Evolutionary conservation across 2,797 vertebrate species (phyloP), one percentile per base, ranked within the genome.

Genomic region (Siniperca obscura): DNA sequence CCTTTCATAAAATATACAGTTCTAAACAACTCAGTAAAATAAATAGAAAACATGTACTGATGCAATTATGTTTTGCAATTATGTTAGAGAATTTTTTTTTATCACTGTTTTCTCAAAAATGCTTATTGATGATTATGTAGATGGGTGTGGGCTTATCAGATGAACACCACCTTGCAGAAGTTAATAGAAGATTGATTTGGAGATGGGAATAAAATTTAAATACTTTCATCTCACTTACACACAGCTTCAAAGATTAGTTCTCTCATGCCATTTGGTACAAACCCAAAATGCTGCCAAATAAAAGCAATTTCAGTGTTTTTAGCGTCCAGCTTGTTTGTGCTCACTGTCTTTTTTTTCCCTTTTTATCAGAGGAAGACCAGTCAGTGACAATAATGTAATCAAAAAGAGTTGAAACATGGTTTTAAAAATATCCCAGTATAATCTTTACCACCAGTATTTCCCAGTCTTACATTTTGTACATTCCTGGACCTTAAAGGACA

Each of bases 181-280:
- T 46, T 21, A 64, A 56, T 27, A 2, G 65, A 22, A 3, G 38
- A 55, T 42, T 42, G 19, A 62, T 56, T 56, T 62, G 64, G 44
- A 68, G 67, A 71, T 78, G 48, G 22, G 66, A 61, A 74, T 71
- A 17, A 38, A 62, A 64, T 69, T 52, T 55, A 50, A 64, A 59
- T 78, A 59, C 46, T 79, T 79, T 55, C 50, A 73, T 73, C 52
- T 73, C 44, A 72, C 57, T 71, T 70, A 34, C 61, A 79, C 50
- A 64, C 76, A 57, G 80, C 80, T 19, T 79, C 80, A 62, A 72
- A 76, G 19, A 76, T 48, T 3, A 40, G 40, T 72, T 72, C 62
- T 7, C 68, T 64, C 40, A 67, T 22, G 9, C 34, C n/a, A 56
- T 72, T 86, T 78, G 55, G 27, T 61, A 36, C 16, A 2, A 67